Evolutionary conservation across 2,113 vertebrate species (phyloP), one percentile per base, ranked within the genome.

Genomic region (Equus przewalskii): DNA sequence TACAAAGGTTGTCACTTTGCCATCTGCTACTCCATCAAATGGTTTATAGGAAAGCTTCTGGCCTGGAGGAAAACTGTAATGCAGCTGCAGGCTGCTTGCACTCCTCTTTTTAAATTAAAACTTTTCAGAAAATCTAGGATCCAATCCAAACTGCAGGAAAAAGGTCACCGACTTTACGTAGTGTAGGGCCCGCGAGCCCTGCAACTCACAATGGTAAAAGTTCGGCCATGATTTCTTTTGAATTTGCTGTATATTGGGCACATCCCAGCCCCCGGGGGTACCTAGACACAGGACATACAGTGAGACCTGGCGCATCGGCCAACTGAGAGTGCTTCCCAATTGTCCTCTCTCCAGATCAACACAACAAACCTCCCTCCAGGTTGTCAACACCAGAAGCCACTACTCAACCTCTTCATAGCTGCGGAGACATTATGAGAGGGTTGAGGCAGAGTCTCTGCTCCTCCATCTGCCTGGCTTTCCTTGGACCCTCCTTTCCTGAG

Each of bases 1-100:
- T 62, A 87, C 83, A 92, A 80, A 94, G 76, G 79, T 90, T 95
- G 80, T 97, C 96, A 97, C 92, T 96, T 73, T 86, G 73, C 95
- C 96, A 96, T 96, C 89, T 96, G 92, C 83, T 73, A 33, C 75
- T 96, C 86, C 83, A 96, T 94, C 83, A 87, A 72, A 73, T 76
- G 60, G 79, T 75, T 97, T 89, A 51, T 72, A 89, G 54, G 65
- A 80, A 94, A 90, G 86, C 80, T 91, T 96, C 79, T 82, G 41
- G 24, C 67, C 89, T 94, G 24, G 30, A 95, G 84, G 56, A 83
- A 97, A 97, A 73, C 46, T 24, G 33, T 19, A 75, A 89, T 41
- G 22, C n/a, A 88, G 16, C 94, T 90, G 14, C 28, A 67, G 93
- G 75, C 85, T 75, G 10, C 60, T 94, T 51, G 12, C 58, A 72